Conservation (phyloP, 1,140 invertebrate species). For the Anagrus nilaparvatae region DNA sequence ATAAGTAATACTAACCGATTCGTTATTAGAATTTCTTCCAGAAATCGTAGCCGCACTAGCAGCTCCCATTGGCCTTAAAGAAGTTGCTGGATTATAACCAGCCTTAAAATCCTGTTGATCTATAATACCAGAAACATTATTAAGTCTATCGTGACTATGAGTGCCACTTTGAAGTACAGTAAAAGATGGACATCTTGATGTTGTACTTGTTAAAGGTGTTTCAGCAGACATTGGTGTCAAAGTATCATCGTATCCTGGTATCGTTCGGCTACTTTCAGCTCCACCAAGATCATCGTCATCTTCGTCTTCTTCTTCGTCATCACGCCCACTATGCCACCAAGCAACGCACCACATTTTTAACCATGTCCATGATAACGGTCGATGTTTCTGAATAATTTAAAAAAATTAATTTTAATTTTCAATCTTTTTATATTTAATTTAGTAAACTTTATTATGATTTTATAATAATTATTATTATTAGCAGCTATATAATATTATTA, state of each 20-base stretch:
- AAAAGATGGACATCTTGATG: slow-evolving; percentile 74
- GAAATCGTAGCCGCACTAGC: slow-evolving; percentile 15
- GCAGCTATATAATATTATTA: not conserved
- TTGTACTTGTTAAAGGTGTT: slow-evolving; percentile 71
- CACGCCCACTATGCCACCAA: slow-evolving; percentile 76
- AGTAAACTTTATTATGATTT: not conserved
- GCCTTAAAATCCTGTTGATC: too few species aligned
- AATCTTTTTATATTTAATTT: not conserved
- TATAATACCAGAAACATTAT: too few species aligned
- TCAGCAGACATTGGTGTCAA: slow-evolving; percentile 73
- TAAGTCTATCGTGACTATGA: too few species aligned
- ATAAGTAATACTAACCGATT: slow-evolving; percentile 34
- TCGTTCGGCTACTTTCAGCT: slow-evolving; percentile 54
- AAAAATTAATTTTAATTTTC: not conserved
- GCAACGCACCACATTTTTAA: slow-evolving; percentile 70
- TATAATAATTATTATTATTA: not conserved
- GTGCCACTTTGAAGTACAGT: too few species aligned
- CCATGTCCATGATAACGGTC: slow-evolving; percentile 47
- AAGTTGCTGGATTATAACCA: slow-evolving; percentile 28
- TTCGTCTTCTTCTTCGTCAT: slow-evolving; percentile 64
- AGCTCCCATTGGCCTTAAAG: not conserved
- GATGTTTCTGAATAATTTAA: slow-evolving; percentile 34
- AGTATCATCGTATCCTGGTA: slow-evolving; percentile 56
- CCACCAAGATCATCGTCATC: slow-evolving; percentile 55
- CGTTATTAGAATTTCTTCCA: slow-evolving; percentile 37